A percentile compares a stretch with the other conserved stretches of the same genome.
Conservation (phyloP, 2,797 vertebrate genomes). For the Rachycentron canadum region DNA sequence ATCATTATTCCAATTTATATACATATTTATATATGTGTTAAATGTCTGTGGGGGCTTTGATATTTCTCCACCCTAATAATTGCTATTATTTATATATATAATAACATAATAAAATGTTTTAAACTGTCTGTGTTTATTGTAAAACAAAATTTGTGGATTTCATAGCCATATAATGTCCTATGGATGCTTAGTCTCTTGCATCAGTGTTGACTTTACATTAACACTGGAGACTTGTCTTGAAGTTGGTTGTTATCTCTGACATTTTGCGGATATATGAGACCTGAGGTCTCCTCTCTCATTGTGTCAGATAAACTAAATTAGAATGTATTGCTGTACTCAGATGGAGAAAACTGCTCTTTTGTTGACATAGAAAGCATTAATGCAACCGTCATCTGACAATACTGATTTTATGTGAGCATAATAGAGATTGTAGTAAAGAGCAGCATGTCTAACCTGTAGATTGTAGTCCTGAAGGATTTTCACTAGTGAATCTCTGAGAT, state of each 20-base stretch:
- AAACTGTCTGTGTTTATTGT: neutral
- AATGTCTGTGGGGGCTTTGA: neutral
- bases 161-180: too few species aligned
- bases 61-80: neutral
- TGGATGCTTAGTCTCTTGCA: neutral
- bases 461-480: conserved; percentile 99
- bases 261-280: neutral
- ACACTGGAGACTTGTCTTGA: neutral
- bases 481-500: conserved; percentile 96
- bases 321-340: neutral
- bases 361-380: neutral
- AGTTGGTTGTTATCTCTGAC: neutral
- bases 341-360: neutral
- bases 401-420: neutral
- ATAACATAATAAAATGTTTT: neutral
- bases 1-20: neutral
- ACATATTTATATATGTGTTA: neutral
- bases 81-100: too few species aligned
- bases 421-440: neutral
- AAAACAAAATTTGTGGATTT: too few species aligned
- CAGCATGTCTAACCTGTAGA: conserved; percentile 88
- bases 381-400: neutral
- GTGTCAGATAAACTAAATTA: neutral
- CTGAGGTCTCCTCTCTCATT: too few species aligned
- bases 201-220: neutral